Percentiles rank a stretch among this genome's conserved stretches.
Evolutionary conservation across 2,888 invertebrate species (phyloP).

Genomic region (Ormyrus rosae): DNA sequence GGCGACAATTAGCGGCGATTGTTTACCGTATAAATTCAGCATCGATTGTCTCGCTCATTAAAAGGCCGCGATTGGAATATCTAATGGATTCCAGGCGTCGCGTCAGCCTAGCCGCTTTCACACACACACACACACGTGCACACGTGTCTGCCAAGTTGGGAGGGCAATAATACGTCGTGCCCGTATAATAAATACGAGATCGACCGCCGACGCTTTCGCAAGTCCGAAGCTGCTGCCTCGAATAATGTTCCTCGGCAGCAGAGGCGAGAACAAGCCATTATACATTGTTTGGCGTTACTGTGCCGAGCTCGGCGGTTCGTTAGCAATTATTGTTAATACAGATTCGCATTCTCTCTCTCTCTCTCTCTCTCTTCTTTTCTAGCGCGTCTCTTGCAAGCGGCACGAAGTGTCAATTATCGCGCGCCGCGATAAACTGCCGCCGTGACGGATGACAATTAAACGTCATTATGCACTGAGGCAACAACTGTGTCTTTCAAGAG

Average conservation of each 20-base stretch:
- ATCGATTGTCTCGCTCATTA: conserved; percentile 45
- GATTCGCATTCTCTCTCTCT: conserved; percentile 4
- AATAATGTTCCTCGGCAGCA: not conserved
- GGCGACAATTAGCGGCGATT: conserved; percentile 46
- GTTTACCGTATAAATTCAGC: conserved; percentile 13
- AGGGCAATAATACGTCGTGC: not conserved
- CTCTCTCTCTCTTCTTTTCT: not conserved
- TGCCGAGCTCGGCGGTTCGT: conserved; percentile 13
- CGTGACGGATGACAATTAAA: conserved; percentile 51
- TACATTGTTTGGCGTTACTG: conserved; percentile 40
- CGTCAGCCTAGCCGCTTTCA: too few species aligned
- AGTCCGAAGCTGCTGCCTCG: not conserved
- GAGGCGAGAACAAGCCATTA: conserved; percentile 33
- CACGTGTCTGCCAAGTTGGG: too few species aligned
- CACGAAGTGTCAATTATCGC: conserved; percentile 52
- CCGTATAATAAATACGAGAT: not conserved
- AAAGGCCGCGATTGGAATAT: conserved; percentile 26
- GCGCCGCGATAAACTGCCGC: conserved; percentile 42
- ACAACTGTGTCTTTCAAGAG: not conserved
- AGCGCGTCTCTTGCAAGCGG: not conserved
- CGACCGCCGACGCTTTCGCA: conserved; percentile 11
- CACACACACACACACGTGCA: too few species aligned
- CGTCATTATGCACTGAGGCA: conserved; percentile 40
- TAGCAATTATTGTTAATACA: conserved; percentile 56
- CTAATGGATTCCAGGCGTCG: conserved; percentile 21